Conservation (phyloP, 92 coral and sea anemone species). For the Porites lobata region DNA sequence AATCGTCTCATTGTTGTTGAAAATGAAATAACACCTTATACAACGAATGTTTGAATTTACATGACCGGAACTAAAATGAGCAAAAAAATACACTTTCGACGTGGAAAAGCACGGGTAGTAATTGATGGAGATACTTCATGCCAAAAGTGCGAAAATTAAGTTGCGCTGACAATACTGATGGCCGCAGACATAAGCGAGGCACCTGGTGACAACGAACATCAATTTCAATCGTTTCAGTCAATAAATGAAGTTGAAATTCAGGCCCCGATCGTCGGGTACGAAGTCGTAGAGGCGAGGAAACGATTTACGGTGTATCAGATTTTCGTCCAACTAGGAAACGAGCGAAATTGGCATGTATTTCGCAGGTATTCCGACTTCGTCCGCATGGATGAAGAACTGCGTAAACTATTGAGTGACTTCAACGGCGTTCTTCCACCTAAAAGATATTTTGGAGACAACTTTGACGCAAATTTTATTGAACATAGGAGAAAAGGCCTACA, state of each 20-base stretch:
- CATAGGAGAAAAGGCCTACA: slow-evolving; percentile 83
- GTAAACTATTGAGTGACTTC: slow-evolving; percentile 68
- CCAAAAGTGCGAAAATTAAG: background rate
- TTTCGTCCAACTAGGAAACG: slow-evolving; percentile 79
- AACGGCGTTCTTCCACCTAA: slow-evolving; percentile 91
- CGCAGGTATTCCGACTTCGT: slow-evolving; percentile 96
- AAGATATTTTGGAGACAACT: slow-evolving; percentile 90
- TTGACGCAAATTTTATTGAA: slow-evolving; percentile 81
- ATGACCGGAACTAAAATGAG: background rate
- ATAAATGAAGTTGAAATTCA: slow-evolving; percentile 65
- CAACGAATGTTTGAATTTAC: slow-evolving; percentile 4
- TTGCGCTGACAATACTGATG: background rate
- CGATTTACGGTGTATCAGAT: slow-evolving; percentile 95
- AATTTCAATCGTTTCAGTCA: slow-evolving; percentile 55
- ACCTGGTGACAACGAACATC: slow-evolving; percentile 23
- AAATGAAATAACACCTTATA: slow-evolving; percentile 8
- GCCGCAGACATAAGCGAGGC: slow-evolving; percentile 57
- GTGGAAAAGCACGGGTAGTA: background rate
- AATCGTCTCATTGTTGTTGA: background rate
- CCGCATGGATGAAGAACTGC: slow-evolving; percentile 81
- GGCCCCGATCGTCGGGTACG: slow-evolving; percentile 93
- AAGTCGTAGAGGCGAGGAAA: slow-evolving; percentile 91
- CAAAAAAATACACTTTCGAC: background rate
- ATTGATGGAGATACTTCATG: background rate
- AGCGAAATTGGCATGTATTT: slow-evolving; percentile 89